Evolutionary conservation across 2,888 invertebrate genomes (phyloP), one percentile per base, ranked within the genome.

Genomic region (Poecilus cupreus): DNA sequence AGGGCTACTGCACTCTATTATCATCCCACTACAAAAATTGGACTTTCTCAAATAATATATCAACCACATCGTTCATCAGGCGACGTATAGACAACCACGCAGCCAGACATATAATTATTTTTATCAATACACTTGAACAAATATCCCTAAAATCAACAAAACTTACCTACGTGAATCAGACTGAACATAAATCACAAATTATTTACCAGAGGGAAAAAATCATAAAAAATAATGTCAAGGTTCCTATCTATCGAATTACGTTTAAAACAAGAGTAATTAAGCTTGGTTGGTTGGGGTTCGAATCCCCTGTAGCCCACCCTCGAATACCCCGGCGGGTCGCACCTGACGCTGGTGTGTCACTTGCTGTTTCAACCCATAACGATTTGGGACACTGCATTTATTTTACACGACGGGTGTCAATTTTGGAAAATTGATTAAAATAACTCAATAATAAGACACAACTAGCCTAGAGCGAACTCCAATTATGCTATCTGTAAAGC

Each of bases 231-330:
- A 43, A 68, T 68, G 64, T 68, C 64, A 68, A 68, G 64, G 64
- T 37, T 68, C 16, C 76, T 57, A 37, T 76, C 76, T 76, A 76
- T 76, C 76, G 79, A 32, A 68, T 79, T 79, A 79, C 79, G 46
- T 26, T 79, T 49, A 79, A 79, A 79, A 79, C 79, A 79, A 51
- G 68, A 79, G 79, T 79, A 79, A 79, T 79, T 79, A 79, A 79
- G 68, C 79, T 20, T 18, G 68, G 49, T 26, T 49, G 49, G 79
- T 24, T 68, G 64, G 64, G 64, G 37, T 37, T 68, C 16, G 32
- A 37, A 18, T 24, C 16, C 37, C 64, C 37, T 37, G 13, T 13
- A 26, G 60, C 26, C 3, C 22, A 10, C 16, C 32, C 6, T 26
- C 13, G 5, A n/a, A 60, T 32, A 60, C n/a, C 60, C 64, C 18